These are phyloP conservation scores for Antheraea mylitta DNA, from an alignment of 1,140 invertebrate species.

Conservation along the genomic window DNA sequence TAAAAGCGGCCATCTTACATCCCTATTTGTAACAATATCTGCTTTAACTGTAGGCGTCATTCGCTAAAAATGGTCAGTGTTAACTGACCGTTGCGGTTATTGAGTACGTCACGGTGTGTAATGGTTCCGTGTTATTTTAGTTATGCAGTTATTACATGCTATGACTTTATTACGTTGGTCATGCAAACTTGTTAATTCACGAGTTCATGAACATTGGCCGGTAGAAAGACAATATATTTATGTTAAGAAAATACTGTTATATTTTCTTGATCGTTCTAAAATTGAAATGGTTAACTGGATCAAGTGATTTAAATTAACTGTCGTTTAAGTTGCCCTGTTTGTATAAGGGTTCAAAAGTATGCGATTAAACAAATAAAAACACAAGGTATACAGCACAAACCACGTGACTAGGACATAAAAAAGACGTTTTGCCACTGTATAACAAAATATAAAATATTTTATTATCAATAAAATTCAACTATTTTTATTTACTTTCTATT, in stretches of 20 bases:
- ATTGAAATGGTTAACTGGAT: too few relatives aligned
- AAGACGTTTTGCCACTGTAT: too few relatives aligned
- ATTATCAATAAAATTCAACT: too few relatives aligned
- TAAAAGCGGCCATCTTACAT: slow-evolving; percentile 26
- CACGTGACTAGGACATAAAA: too few relatives aligned
- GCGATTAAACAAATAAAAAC: too few relatives aligned
- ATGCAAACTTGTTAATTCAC: not conserved
- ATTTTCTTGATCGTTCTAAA: not conserved
- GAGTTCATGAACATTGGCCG: not conserved
- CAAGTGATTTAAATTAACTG: too few relatives aligned
- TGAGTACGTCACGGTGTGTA: slow-evolving; percentile 18
- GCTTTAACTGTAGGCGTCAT: slow-evolving; percentile 30
- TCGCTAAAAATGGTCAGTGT: slow-evolving; percentile 41
- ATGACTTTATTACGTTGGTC: slow-evolving; percentile 6
- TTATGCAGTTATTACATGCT: slow-evolving; percentile 16
- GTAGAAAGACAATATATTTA: not conserved
- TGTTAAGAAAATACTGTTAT: not conserved
- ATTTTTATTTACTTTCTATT: too few relatives aligned
- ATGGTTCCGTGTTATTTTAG: slow-evolving; percentile 3
- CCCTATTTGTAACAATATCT: slow-evolving; percentile 26
- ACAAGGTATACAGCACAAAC: too few relatives aligned
- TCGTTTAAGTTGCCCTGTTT: too few relatives aligned
- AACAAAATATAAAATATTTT: too few relatives aligned
- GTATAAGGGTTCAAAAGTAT: too few relatives aligned
- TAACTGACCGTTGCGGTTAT: slow-evolving; percentile 32